These are phyloP conservation scores for Drosophila flavopinicola DNA, from an alignment of 2,888 invertebrate species.

Conservation along the genomic window DNA sequence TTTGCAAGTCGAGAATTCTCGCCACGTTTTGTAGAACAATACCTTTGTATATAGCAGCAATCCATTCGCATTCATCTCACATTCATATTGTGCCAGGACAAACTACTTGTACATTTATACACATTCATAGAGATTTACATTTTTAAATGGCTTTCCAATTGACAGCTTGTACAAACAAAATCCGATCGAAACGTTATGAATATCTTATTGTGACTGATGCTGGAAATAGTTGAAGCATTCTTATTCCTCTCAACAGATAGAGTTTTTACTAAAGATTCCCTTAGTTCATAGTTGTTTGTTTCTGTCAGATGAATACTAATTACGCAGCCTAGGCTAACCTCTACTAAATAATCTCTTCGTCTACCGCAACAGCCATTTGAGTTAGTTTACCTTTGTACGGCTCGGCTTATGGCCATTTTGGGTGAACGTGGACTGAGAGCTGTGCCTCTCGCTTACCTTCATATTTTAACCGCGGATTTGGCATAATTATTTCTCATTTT, in stretches of 20 bases:
- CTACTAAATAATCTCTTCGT: conserved; percentile 54
- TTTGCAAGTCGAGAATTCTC: neutral
- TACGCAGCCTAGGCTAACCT: conserved; percentile 46
- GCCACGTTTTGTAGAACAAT: neutral
- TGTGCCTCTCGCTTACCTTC: conserved; percentile 49
- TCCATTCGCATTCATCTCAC: neutral
- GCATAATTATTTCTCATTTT: conserved; percentile 77
- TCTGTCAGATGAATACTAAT: conserved; percentile 29
- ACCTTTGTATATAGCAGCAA: neutral
- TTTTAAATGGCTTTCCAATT: conserved; percentile 19
- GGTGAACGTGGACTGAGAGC: neutral
- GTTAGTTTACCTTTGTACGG: conserved; percentile 42
- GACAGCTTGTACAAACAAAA: conserved; percentile 11
- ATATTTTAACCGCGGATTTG: conserved; percentile 74
- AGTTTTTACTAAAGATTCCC: conserved; percentile 15
- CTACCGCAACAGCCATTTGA: conserved; percentile 38
- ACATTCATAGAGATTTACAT: conserved; percentile 31
- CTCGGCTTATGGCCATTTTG: conserved; percentile 27
- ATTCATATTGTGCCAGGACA: neutral
- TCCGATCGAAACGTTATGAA: conserved; percentile 45
- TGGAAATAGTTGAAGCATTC: conserved; percentile 22
- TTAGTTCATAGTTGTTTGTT: neutral
- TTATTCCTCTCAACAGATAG: conserved; percentile 17
- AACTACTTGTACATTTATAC: conserved; percentile 13
- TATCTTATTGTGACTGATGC: conserved; percentile 27